Percentiles rank a stretch among this genome's conserved stretches.
Evolutionary conservation across 35 echinoderm and acorn worm species (phyloP).

Genomic region (Strongylocentrotus purpuratus): DNA sequence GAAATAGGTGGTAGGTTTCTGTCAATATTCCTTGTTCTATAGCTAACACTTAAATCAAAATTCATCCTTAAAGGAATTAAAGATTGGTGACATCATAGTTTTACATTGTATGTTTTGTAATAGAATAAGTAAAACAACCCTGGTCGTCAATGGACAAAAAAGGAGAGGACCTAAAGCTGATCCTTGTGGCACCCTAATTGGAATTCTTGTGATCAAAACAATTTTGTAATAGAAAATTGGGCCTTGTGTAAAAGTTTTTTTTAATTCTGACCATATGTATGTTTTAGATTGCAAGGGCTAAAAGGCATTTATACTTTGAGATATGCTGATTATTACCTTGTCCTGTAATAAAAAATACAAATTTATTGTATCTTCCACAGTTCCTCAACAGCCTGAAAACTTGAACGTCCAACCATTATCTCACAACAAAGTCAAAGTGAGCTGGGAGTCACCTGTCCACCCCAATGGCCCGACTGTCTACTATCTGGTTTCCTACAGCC

Average conservation of each 20-base stretch:
- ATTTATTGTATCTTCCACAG: background rate
- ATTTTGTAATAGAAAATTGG: background rate
- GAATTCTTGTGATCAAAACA: background rate
- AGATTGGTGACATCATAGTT: background rate
- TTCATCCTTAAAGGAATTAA: background rate
- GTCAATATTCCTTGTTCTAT: background rate
- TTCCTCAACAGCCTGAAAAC: background rate
- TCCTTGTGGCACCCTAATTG: background rate
- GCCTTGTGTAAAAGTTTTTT: background rate
- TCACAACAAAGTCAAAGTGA: background rate
- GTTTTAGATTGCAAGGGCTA: background rate
- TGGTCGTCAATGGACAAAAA: background rate
- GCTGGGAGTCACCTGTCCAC: slow-evolving; percentile 20
- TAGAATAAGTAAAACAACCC: background rate
- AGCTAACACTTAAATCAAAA: background rate
- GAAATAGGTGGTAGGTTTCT: background rate
- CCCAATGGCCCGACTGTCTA: slow-evolving; percentile 21
- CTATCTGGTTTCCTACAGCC: slow-evolving; percentile 21
- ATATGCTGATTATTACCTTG: background rate
- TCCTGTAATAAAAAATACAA: background rate
- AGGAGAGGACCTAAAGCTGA: background rate
- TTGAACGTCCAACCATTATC: background rate
- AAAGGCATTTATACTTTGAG: background rate
- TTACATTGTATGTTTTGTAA: background rate
- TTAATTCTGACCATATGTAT: background rate